Conservation (phyloP, 2,888 invertebrate species). For the Drosophila longiperda region DNA sequence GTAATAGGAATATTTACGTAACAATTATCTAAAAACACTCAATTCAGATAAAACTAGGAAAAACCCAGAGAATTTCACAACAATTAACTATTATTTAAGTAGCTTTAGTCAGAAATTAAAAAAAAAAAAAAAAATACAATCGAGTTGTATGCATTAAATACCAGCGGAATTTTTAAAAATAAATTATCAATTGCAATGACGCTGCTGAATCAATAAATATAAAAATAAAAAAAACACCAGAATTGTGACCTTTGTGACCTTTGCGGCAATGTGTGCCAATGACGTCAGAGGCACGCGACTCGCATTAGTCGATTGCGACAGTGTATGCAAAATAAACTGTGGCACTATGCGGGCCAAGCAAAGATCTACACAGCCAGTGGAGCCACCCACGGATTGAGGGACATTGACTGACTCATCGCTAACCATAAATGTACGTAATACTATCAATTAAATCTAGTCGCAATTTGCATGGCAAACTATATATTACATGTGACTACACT, state of each 20-base stretch:
- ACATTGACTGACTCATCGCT: neutral
- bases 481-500: neutral
- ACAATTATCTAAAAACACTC: constrained; percentile 31
- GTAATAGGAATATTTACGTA: constrained; percentile 11
- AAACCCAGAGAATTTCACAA: constrained; percentile 41
- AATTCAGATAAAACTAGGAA: constrained; percentile 10
- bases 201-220: constrained; percentile 4
- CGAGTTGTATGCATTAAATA: constrained; percentile 5
- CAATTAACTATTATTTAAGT: neutral
- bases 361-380: constrained; percentile 18
- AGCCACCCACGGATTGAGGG: neutral
- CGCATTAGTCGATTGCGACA: constrained; percentile 25
- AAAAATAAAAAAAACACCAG: constrained; percentile 19
- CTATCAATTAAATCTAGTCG: neutral
- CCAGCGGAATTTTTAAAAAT: constrained; percentile 20
- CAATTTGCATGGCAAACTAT: neutral
- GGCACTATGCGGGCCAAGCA: constrained; percentile 55
- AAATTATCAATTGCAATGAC: neutral
- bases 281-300: constrained; percentile 73
- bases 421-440: constrained; percentile 1
- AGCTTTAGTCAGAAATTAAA: too few relatives aligned
- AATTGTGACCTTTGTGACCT: constrained; percentile 60
- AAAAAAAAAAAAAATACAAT: neutral
- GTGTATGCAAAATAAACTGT: constrained; percentile 24
- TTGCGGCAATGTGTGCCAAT: constrained; percentile 15